Conservation (phyloP, 2,888 invertebrate species). For the Drosophila siamana region DNA sequence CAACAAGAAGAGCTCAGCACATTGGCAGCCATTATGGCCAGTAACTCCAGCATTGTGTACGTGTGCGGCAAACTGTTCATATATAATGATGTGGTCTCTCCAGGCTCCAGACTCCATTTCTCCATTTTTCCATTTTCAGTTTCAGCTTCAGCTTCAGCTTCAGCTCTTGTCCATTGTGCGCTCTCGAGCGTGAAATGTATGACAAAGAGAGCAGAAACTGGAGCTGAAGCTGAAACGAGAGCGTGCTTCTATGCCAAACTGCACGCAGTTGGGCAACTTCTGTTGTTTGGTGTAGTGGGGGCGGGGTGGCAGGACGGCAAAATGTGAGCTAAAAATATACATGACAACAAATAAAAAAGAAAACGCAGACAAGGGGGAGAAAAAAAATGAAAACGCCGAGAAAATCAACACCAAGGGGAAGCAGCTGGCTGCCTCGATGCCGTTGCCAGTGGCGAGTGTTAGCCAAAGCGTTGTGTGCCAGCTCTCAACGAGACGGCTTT, state of each 20-base stretch:
- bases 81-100: slow-evolving; percentile 75
- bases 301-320: slow-evolving; percentile 17
- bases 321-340: slow-evolving; percentile 59
- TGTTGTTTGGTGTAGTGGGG: not conserved
- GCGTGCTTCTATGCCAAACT: slow-evolving; percentile 4
- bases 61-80: slow-evolving; percentile 43
- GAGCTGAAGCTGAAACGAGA: slow-evolving; percentile 23
- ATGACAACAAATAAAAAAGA: slow-evolving; percentile 33
- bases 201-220: slow-evolving; percentile 67
- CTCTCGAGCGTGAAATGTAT: slow-evolving; percentile 77
- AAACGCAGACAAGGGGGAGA: not conserved
- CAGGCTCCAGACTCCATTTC: slow-evolving; percentile 11
- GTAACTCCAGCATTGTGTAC: slow-evolving; percentile 33
- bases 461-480: slow-evolving; percentile 9
- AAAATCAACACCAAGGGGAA: slow-evolving; percentile 71
- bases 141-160: not conserved
- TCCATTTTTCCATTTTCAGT: not conserved
- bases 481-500: slow-evolving; percentile 29
- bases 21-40: slow-evolving; percentile 47
- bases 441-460: slow-evolving; percentile 11
- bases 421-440: slow-evolving; percentile 40
- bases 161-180: slow-evolving; percentile 57
- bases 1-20: slow-evolving; percentile 16
- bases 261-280: not conserved
- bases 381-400: slow-evolving; percentile 45